Evolutionary conservation across 2,113 vertebrate genomes (phyloP), one percentile per base, ranked within the genome.

Genomic region (Sylvietta virens): DNA sequence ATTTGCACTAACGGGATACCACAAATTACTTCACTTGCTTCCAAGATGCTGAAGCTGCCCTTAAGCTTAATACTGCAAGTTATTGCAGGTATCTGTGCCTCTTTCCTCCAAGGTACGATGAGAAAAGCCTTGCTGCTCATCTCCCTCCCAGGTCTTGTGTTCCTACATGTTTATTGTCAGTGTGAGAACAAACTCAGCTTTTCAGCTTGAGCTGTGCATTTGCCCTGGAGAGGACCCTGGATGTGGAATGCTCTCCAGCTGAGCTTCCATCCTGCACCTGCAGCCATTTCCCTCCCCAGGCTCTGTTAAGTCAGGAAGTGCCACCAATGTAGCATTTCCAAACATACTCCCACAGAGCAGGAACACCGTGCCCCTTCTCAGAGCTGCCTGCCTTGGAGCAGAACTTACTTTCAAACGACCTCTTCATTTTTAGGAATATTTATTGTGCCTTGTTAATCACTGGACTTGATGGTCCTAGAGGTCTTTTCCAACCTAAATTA

Each of bases 11-110:
- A 74, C 2, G 1, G 64, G 51, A 88, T 73, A 70, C 87, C 71
- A 4, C 92, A 93, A 92, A 90, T 83, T 82, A 86, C 47, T 93
- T 88, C 79, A 45, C 90, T 93, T 80, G 26, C 47, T 95, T 94
- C 88, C 87, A 92, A 81, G 87, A 73, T 35, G 71, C 48, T 48
- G 64, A 71, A 95, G 87, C 94, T 94, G 93, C 88, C 94, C 94
- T 90, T 70, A 78, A 95, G 92, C 82, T 90, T 77, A 70, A 66
- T 60, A 64, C 15, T 47, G 58, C 90, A 93, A 94, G 94, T 95
- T 92, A 70, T 40, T 93, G 92, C 96, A 95, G 79, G 88, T 88
- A 88, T n/a, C 67, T 77, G 30, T 15, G 39, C 42, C 45, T 53
- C 64, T 94, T 66, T 67, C 47, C 70, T 87, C 70, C 4, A 5